These are phyloP conservation scores for Sciurus niger DNA, from an alignment of 2,113 vertebrate genomes.

Conservation along the genomic window DNA sequence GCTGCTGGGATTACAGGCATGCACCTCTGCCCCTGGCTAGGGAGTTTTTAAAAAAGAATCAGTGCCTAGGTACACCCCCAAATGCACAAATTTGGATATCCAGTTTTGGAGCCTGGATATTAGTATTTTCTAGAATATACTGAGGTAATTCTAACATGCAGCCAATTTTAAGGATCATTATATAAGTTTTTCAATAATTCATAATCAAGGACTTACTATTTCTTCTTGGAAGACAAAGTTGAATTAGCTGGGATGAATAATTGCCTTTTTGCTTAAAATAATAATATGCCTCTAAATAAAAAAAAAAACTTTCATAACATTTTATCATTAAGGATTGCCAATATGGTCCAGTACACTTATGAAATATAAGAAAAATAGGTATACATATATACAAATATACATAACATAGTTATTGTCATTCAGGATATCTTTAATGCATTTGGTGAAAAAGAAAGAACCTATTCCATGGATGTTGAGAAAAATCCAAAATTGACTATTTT, in stretches of 20 bases:
- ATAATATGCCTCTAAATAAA: background rate
- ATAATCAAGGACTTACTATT: background rate
- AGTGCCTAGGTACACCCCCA: background rate
- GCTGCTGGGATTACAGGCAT: too few species aligned
- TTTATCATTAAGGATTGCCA: background rate
- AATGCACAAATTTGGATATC: background rate
- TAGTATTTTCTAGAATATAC: background rate
- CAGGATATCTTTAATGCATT: background rate
- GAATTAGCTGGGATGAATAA: background rate
- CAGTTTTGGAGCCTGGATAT: background rate
- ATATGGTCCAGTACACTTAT: background rate
- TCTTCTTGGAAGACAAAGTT: background rate
- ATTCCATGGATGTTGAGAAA: background rate
- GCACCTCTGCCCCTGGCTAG: too few species aligned
- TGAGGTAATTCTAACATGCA: background rate
- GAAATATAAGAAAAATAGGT: background rate
- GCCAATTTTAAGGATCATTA: background rate
- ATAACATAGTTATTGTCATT: background rate
- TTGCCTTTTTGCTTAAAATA: conserved; percentile 10
- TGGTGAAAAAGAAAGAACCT: background rate
- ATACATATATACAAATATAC: background rate
- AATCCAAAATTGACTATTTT: background rate
- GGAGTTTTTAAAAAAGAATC: background rate
- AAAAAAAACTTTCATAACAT: background rate
- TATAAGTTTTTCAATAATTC: background rate